phyloP scores from a whole-genome alignment of 2,797 vertebrate genomes.

The Ctenopoma multispine region DNA sequence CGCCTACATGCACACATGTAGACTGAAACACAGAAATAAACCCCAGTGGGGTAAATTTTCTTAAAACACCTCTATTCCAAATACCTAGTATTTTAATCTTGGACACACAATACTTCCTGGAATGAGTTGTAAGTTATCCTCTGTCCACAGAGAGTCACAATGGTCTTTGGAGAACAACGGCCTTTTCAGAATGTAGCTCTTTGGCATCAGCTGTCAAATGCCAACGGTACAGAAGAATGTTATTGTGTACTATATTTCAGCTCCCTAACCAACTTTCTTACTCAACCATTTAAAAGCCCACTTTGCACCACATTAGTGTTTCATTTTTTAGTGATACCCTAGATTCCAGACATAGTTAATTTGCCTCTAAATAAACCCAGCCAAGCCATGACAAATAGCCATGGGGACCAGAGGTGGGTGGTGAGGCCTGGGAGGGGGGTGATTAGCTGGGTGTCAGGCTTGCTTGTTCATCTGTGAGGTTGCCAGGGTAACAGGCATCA shows the following conservation, averaged over 20 bases:
- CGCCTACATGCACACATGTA: conserved; percentile 8
- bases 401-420: conserved; percentile 76
- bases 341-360: conserved; percentile 89
- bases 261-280: conserved; percentile 47
- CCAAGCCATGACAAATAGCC: conserved; percentile 88
- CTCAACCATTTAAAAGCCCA: conserved; percentile 42
- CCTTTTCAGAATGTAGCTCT: conserved; percentile 37
- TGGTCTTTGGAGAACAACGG: conserved; percentile 31
- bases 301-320: conserved; percentile 74
- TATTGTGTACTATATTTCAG: conserved; percentile 50
- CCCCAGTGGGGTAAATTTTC: conserved; percentile 27
- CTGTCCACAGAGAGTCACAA: conserved; percentile 15
- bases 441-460: conserved; percentile 82
- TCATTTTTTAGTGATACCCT: conserved; percentile 76
- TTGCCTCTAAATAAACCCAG: conserved; percentile 88
- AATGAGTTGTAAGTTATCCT: conserved; percentile 31
- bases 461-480: conserved; percentile 84
- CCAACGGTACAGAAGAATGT: conserved; percentile 28
- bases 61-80: conserved; percentile 29
- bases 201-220: conserved; percentile 36
- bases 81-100: conserved; percentile 7
- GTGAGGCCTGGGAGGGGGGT: conserved; percentile 62
- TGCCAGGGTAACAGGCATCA: conserved; percentile 80
- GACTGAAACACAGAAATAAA: conserved; percentile 21
- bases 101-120: conserved; percentile 20